Percentiles rank a stretch among this genome's conserved stretches.
Evolutionary conservation across 2,797 vertebrate genomes (phyloP).

Genomic region (Danio tinwini): DNA sequence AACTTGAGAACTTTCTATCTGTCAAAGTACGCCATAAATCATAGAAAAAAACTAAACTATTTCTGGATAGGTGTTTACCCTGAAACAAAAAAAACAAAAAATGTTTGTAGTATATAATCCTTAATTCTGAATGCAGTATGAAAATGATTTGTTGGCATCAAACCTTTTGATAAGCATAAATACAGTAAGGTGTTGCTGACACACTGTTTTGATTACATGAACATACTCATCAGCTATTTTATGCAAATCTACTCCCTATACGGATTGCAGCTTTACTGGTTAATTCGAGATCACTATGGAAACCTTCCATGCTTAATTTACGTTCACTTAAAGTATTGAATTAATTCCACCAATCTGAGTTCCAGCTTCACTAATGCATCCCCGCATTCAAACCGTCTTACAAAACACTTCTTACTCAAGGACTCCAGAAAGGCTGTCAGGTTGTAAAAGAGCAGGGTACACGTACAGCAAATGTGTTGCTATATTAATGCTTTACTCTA

Average conservation of each 20-base stretch:
- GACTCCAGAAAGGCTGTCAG: background rate
- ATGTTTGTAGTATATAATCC: background rate
- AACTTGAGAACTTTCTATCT: too few relatives aligned
- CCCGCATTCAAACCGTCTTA: slow-evolving; percentile 5
- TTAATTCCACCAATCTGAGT: slow-evolving; percentile 28
- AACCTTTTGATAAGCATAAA: slow-evolving; percentile 2
- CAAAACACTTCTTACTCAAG: background rate
- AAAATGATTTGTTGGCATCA: background rate
- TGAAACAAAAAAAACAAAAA: background rate
- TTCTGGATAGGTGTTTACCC: too few relatives aligned
- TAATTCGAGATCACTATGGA: slow-evolving; percentile 42
- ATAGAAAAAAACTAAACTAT: too few relatives aligned
- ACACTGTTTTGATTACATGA: slow-evolving; percentile 34
- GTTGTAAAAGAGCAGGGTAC: background rate
- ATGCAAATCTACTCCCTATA: slow-evolving; percentile 35
- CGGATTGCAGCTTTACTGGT: slow-evolving; percentile 22
- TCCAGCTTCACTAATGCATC: background rate
- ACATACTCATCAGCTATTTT: slow-evolving; percentile 25
- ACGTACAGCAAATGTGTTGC: slow-evolving; percentile 18
- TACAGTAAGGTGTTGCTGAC: slow-evolving; percentile 17
- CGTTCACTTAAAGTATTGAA: slow-evolving; percentile 23
- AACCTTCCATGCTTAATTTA: slow-evolving; percentile 40
- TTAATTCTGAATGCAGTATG: background rate
- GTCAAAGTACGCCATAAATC: too few relatives aligned
- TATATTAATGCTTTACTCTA: slow-evolving; percentile 2